Evolutionary conservation across 2,888 invertebrate species (phyloP), one percentile per base, ranked within the genome.

Genomic region (Oscheius myriophilus): DNA sequence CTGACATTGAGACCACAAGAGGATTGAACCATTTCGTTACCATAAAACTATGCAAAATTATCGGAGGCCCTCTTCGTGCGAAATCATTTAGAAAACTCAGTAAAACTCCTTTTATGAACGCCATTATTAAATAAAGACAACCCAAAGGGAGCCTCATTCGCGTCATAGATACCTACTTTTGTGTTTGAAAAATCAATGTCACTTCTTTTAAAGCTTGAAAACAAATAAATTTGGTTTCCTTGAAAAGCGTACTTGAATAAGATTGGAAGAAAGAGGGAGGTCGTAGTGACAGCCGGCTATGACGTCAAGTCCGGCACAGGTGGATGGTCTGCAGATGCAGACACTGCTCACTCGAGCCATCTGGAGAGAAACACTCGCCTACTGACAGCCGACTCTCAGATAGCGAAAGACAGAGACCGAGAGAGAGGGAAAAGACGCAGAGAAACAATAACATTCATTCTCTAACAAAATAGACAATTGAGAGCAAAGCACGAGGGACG

Each of bases 241-340:
- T 33, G 33, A 9, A 33, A 11, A 43, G 7, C 14, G 26, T 33
- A 66, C 66, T 33, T 57, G 57, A 33, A 58, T 49, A 39, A 42
- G 21, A 21, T 53, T n/a, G 4, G 54, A 65, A 9, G 46, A 23
- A 16, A 57, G n/a, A 2, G 65, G 65, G 12, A 54, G 46, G 12
- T 65, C 65, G 23, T 43, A 39, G n/a, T 65, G 65, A 46, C 65
- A 65, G 41, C 46, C 25, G 39, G 46, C 65, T n/a, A 65, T 55
- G 16, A 55, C 46, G 2, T 49, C 57, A 45, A 65, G 65, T 26
- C 42, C 46, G 1, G 49, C 63, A 1, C 55, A 65, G 26, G 46
- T 42, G 33, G 55, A 54, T 14, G 65, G 65, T 18, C 65, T 42
- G 55, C 54, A 55, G 49, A 65, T 55, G 11, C 54, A 42, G 21